Conservation (phyloP, 2,113 vertebrate species). For the Triplophysa rosa region DNA sequence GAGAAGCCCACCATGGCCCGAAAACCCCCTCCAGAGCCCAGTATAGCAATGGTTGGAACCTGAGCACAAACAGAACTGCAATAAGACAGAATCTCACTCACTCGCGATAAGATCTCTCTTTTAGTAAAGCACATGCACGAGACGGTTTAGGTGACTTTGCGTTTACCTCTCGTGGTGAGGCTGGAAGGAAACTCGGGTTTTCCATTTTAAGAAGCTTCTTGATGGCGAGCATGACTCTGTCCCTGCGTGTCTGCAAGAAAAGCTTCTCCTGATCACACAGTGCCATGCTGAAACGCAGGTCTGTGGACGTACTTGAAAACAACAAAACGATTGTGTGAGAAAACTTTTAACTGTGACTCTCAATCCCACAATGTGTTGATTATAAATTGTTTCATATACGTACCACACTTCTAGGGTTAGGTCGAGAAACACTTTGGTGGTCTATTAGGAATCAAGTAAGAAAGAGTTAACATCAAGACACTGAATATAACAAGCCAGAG, state of each 20-base stretch:
- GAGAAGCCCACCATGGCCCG: constrained; percentile 95
- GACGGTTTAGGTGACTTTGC: no score
- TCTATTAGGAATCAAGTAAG: constrained; percentile 70
- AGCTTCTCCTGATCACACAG: constrained; percentile 91
- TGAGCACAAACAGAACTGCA: constrained; percentile 57
- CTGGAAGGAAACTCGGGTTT: constrained; percentile 76
- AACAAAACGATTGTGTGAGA: background rate
- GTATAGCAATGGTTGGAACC: constrained; percentile 91
- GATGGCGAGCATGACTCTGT: constrained; percentile 85
- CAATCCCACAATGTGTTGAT: background rate
- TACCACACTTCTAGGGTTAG: constrained; percentile 92
- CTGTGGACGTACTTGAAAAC: constrained; percentile 82
- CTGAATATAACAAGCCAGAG: background rate
- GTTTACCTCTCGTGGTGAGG: constrained; percentile 80
- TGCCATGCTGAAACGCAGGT: constrained; percentile 94
- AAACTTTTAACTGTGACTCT: background rate
- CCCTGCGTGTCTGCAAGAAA: constrained; percentile 84
- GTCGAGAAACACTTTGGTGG: constrained; percentile 89
- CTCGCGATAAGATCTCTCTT: background rate
- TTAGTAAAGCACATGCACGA: background rate
- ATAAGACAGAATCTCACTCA: background rate
- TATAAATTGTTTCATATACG: background rate
- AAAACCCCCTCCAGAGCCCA: constrained; percentile 95
- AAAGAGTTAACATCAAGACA: constrained; percentile 34
- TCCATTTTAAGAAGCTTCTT: constrained; percentile 85